Percentiles rank a stretch among this genome's conserved stretches.
phyloP scores from a whole-genome alignment of 1,140 invertebrate genomes.

The Ephestia elutella region DNA sequence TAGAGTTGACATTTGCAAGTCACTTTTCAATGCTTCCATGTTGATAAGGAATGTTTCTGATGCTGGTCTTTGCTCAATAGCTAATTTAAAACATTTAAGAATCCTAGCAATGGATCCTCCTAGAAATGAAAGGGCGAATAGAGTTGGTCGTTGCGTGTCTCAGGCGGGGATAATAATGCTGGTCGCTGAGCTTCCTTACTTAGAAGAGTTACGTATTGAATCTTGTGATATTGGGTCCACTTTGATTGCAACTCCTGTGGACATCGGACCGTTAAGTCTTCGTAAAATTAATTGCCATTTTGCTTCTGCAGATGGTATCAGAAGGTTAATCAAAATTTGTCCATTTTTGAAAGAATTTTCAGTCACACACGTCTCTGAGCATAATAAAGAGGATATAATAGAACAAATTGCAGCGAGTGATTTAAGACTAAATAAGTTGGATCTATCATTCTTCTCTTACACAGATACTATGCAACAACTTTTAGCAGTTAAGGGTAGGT shows the following conservation, averaged over 20 bases:
- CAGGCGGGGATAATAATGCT: constrained; percentile 65
- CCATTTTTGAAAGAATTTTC: constrained; percentile 60
- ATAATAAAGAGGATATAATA: constrained; percentile 62
- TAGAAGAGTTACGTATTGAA: constrained; percentile 66
- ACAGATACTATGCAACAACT: constrained; percentile 52
- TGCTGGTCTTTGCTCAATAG: constrained; percentile 50
- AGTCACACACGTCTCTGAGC: constrained; percentile 58
- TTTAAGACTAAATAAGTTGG: constrained; percentile 49
- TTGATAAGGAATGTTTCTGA: constrained; percentile 68
- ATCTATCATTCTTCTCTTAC: constrained; percentile 67
- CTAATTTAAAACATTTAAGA: constrained; percentile 55
- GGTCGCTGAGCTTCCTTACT: constrained; percentile 53
- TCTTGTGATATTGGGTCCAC: constrained; percentile 70
- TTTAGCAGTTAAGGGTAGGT: constrained; percentile 51
- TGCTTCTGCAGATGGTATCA: constrained; percentile 59
- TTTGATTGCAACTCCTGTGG: constrained; percentile 46
- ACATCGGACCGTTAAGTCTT: constrained; percentile 58
- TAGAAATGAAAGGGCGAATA: constrained; percentile 53
- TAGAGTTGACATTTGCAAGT: constrained; percentile 64
- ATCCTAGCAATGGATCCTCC: constrained; percentile 67
- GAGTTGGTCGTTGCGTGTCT: constrained; percentile 61
- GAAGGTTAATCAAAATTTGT: constrained; percentile 63
- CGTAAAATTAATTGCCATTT: constrained; percentile 67
- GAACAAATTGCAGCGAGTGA: constrained; percentile 57
- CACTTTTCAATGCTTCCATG: constrained; percentile 68